Conservation (phyloP, 2,888 invertebrate genomes). For the Drosophila mayaguana region DNA sequence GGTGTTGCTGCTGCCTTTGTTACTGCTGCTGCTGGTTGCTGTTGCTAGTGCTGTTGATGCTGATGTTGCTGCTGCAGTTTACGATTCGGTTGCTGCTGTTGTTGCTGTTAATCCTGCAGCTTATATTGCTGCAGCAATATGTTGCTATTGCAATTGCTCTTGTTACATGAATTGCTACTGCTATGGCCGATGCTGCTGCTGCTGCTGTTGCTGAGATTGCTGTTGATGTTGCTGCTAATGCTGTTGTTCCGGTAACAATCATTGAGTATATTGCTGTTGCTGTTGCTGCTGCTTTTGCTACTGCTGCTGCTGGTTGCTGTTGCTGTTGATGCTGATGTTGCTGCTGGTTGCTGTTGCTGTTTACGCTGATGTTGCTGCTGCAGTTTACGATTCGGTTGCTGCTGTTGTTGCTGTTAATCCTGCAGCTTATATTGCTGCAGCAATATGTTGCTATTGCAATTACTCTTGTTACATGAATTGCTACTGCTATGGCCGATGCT, state of each 20-base stretch:
- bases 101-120: not conserved
- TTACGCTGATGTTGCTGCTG: not conserved
- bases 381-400: not conserved
- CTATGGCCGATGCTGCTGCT: not conserved
- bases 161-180: too few relatives aligned
- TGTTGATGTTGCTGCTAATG: not conserved
- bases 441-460: not conserved
- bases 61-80: not conserved
- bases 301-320: not conserved
- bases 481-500: not conserved
- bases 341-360: not conserved
- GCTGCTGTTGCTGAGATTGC: not conserved
- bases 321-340: not conserved
- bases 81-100: not conserved
- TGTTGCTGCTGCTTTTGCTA: not conserved
- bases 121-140: not conserved
- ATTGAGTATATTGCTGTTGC: too few relatives aligned
- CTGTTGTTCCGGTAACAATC: too few relatives aligned
- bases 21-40: slow-evolving; percentile 16
- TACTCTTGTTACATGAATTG: too few relatives aligned
- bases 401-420: not conserved
- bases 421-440: not conserved
- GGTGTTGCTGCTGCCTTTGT: not conserved
- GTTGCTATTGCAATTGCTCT: not conserved
- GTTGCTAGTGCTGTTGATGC: too few relatives aligned